Evolutionary conservation across 2,888 invertebrate species (phyloP), one percentile per base, ranked within the genome.

Genomic region (Drosophila kambysellisi): DNA sequence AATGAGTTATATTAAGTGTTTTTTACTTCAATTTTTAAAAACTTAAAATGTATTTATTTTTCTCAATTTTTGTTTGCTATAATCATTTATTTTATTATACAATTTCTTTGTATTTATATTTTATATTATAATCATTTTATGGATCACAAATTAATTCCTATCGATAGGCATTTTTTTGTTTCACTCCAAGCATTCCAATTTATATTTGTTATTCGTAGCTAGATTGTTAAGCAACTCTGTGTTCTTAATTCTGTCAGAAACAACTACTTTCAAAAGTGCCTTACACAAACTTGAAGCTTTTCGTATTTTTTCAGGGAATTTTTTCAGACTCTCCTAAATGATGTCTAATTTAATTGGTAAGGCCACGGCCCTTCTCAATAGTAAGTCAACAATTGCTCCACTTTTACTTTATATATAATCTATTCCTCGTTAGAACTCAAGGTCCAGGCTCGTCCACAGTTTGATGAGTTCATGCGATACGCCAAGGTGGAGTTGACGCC

Each of bases 401-500:
- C 9, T 43, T 32, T 12, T 15, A 4, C 8, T 39, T 30, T n/a
- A 29, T 5, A 3, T 9, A 12, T 50, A n/a, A 12, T 20, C 2
- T 35, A 9, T 4, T n/a, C 9, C 33, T 25, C 0, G 7, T 1
- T 46, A 90, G 90, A 50, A 20, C 0, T 69, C 0, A 56, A 70
- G 25, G 70, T 73, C 3, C 64, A 74, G 54, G 83, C 72, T 7
- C 87, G 89, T 59, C 90, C 85, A 1, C 52, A 69, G 15, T 51
- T 83, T 1, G 70, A 76, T 17, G 87, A 86, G 41, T 85, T 85
- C 57, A 71, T 76, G 87, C 56, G 43, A 7, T 85, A 90, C n/a
- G 85, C 85, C 68, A 90, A 86, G 32, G 85, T 85, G 48, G 85
- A 85, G 59, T 37, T 85, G n/a, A 7, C 66, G 0, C 85, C 85